Conservation (phyloP, 2,113 vertebrate species). For the Passer montanus region DNA sequence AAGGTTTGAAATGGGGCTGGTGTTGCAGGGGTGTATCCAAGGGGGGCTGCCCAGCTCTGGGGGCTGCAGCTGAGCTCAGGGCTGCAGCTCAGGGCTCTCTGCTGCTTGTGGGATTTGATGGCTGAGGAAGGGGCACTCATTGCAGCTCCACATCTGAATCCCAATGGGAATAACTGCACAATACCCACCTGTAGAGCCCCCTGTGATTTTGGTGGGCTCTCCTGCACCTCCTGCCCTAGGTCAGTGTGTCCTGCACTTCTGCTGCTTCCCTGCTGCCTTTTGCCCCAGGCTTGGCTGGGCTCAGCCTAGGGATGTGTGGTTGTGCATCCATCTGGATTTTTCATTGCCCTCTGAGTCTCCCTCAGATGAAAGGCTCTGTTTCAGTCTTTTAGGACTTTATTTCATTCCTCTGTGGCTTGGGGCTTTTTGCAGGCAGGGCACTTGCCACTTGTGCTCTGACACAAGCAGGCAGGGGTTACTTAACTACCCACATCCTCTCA, state of each 20-base stretch:
- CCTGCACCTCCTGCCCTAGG: neutral
- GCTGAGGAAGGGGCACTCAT: neutral
- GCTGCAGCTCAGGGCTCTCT: neutral
- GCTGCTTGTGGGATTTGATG: neutral
- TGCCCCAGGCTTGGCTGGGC: neutral
- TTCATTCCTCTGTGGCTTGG: neutral
- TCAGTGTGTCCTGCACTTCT: neutral
- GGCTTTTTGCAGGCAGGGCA: neutral
- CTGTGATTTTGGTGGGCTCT: neutral
- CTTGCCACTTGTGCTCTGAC: neutral
- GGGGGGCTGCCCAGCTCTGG: rapidly evolving
- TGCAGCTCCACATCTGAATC: neutral
- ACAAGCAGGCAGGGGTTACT: neutral
- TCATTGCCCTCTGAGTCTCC: neutral
- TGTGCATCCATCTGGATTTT: rapidly evolving
- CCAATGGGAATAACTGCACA: neutral
- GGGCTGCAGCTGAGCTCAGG: rapidly evolving
- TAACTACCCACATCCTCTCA: neutral
- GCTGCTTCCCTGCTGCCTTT: neutral
- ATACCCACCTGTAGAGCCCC: neutral
- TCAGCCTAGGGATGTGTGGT: rapidly evolving
- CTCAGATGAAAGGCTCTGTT: neutral
- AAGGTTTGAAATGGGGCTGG: neutral
- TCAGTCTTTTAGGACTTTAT: neutral
- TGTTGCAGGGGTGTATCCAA: neutral